These are phyloP conservation scores for Agriopis marginaria DNA, from an alignment of 2,888 invertebrate genomes.

Conservation along the genomic window DNA sequence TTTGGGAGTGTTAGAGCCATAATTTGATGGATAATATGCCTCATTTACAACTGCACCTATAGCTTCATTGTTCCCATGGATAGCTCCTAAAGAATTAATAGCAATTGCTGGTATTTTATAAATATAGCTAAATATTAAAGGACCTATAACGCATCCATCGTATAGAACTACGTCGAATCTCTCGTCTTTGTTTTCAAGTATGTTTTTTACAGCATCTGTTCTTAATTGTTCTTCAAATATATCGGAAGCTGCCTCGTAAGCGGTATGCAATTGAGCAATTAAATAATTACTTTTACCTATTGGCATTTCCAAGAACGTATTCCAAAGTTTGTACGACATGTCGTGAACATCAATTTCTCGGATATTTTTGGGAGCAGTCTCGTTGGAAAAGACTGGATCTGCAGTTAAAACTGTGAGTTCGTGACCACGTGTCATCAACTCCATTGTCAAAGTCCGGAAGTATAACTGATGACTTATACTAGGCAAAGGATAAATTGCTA, in stretches of 20 bases:
- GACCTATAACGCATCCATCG: background rate
- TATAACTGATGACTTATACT: background rate
- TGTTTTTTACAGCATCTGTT: background rate
- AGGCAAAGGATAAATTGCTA: background rate
- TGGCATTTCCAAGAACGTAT: background rate
- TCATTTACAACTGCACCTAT: background rate
- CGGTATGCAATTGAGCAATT: background rate
- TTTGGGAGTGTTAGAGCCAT: background rate
- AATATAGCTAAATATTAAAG: background rate
- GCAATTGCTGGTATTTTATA: constrained; percentile 44
- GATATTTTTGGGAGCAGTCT: constrained; percentile 52
- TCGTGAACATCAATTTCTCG: constrained; percentile 52
- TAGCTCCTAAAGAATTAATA: constrained; percentile 12
- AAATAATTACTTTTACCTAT: background rate
- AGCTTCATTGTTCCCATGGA: background rate
- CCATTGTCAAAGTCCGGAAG: background rate
- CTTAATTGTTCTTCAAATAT: background rate
- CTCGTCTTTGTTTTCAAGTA: background rate
- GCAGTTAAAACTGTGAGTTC: constrained; percentile 66
- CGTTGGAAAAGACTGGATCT: constrained; percentile 54
- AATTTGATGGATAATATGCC: constrained; percentile 3
- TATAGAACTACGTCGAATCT: background rate
- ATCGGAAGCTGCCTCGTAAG: background rate
- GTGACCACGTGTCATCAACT: constrained; percentile 56
- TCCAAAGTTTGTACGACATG: background rate